Evolutionary conservation across 2,888 invertebrate species (phyloP).

Genomic region (Liodrosophila aerea): DNA sequence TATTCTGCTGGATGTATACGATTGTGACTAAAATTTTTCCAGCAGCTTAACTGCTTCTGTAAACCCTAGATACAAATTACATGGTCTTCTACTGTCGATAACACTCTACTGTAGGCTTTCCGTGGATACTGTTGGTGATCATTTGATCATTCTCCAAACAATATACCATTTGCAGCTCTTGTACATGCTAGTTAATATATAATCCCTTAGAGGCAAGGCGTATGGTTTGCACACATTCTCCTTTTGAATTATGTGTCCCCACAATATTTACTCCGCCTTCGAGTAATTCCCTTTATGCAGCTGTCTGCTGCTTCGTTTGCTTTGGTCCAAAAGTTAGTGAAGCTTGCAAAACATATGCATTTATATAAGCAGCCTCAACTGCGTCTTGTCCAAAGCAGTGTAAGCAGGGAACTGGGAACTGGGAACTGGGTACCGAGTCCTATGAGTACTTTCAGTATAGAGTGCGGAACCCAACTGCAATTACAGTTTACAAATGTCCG

Average conservation of each 20-base stretch:
- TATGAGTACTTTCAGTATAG: neutral
- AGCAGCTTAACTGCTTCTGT: too few relatives aligned
- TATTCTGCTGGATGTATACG: too few relatives aligned
- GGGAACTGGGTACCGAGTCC: constrained; percentile 7
- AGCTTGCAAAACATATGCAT: constrained; percentile 60
- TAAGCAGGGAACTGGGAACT: neutral
- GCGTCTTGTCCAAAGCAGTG: constrained; percentile 30
- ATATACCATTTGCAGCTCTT: too few relatives aligned
- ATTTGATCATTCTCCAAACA: too few relatives aligned
- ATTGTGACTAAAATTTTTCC: too few relatives aligned
- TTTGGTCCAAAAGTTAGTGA: constrained; percentile 41
- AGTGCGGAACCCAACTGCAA: constrained; percentile 52
- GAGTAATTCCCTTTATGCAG: constrained; percentile 1
- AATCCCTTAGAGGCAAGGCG: constrained; percentile 28
- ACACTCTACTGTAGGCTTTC: too few relatives aligned
- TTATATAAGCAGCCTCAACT: constrained; percentile 42
- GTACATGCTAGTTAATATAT: neutral
- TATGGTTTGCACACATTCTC: constrained; percentile 29
- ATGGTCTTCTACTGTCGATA: too few relatives aligned
- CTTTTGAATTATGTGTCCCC: constrained; percentile 1
- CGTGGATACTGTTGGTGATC: too few relatives aligned
- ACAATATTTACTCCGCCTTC: neutral
- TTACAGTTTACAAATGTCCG: constrained; percentile 67
- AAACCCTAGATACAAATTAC: too few relatives aligned
- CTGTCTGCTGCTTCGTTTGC: constrained; percentile 37